phyloP scores from a whole-genome alignment of 2,888 invertebrate species.

The Linnaemya tessellans region DNA sequence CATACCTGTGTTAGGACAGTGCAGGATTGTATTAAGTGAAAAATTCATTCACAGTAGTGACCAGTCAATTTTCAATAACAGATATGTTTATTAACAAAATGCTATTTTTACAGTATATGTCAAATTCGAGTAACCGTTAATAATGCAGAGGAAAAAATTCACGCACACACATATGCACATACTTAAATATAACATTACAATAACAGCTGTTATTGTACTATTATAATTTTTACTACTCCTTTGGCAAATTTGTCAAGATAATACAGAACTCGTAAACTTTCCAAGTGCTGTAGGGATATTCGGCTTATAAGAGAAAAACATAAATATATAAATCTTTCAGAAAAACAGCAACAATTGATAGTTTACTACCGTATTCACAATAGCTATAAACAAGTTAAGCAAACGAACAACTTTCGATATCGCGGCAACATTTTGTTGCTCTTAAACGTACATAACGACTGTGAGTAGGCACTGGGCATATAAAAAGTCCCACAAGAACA shows the following conservation, averaged over 20 bases:
- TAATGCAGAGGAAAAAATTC: no score
- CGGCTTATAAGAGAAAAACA: neutral
- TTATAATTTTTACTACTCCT: neutral
- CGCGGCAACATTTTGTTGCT: conserved; percentile 34
- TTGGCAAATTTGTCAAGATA: neutral
- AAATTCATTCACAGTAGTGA: no score
- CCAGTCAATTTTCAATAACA: no score
- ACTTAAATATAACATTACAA: no score
- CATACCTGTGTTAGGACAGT: no score
- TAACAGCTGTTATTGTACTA: no score
- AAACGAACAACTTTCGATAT: conserved; percentile 68
- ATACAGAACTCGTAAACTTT: neutral
- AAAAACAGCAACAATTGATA: conserved; percentile 29
- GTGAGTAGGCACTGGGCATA: neutral
- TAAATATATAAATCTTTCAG: neutral
- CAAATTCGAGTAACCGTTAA: no score
- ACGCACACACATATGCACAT: no score
- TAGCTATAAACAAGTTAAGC: conserved; percentile 51
- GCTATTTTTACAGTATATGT: no score
- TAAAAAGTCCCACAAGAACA: conserved; percentile 21
- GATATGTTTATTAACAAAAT: no score
- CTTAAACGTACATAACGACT: neutral
- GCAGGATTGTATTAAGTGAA: no score
- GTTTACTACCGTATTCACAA: conserved; percentile 64
- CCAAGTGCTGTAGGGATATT: neutral